Base-by-base conservation (phyloP, 1,140 invertebrate species). In the Temnothorax longispinosus region DNA sequence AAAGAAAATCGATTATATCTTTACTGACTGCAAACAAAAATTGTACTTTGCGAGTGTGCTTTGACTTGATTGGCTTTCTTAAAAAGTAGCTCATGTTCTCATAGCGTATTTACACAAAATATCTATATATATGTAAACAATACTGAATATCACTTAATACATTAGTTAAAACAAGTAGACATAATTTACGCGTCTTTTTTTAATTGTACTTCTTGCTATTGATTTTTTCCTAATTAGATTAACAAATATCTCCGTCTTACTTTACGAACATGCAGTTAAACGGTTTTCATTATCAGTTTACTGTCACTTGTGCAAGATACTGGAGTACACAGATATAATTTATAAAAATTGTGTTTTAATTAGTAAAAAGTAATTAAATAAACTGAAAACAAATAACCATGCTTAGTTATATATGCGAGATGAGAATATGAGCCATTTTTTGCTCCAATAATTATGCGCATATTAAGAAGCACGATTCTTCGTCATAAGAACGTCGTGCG, bases 401-500 rank as follows among this genome's bases (percentile, higher is more conserved):
- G 41, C 7, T 65, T 35, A 78, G 56, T 65, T 65, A 77, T 41
- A 62, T 47, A 62, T 77, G 58, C 60, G 58, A 18, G 11, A 65
- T 78, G 72, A 75, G 52, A 75, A 41, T 56, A 41, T 75, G 50
- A 82, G 78, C 64, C 32, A 54, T 27, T 13, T 44, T 11, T 65
- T 56, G 32, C 13, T 47, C 18, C 18, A 56, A 58, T n/a, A 67
- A 54, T 58, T 67, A 69, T 84, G 65, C 89, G 88, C 78, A 85
- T 87, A 85, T 89, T 89, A 89, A 44, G 86, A 35, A 84, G 85
- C 77, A 89, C 64, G 85, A 47, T 69, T 81, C 67, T 77, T 85
- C 52, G 41, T 84, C 58, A 67, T 41, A 50, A 50, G 58, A 77
- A 38, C 35, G 52, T 54, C 72, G 64, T 87, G 71, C 65, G 38